Percentiles rank a stretch among this genome's conserved stretches.
These are phyloP conservation scores for Enteromius anoplus DNA, from an alignment of 2,797 vertebrate species.

Conservation along the genomic window DNA sequence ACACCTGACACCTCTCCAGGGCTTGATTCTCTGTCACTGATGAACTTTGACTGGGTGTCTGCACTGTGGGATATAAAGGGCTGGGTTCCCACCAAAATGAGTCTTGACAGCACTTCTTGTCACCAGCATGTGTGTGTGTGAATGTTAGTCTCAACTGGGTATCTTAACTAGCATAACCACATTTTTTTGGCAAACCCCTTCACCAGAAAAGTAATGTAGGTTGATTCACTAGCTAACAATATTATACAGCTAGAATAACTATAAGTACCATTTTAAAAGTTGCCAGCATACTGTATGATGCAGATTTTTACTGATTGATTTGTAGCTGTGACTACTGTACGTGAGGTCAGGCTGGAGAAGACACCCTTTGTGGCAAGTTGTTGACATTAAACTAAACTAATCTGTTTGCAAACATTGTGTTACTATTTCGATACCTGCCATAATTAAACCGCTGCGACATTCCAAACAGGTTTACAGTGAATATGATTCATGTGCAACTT, in stretches of 20 bases:
- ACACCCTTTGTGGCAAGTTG: slow-evolving; percentile 76
- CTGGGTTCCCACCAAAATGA: slow-evolving; percentile 66
- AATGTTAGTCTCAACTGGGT: neutral
- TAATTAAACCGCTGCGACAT: slow-evolving; percentile 50
- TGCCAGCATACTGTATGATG: neutral
- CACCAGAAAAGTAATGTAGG: neutral
- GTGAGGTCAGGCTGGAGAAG: slow-evolving; percentile 42
- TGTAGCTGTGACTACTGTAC: slow-evolving; percentile 43
- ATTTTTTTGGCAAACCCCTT: neutral
- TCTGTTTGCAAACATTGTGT: slow-evolving; percentile 80
- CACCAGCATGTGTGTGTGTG: neutral
- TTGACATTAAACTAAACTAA: slow-evolving; percentile 80
- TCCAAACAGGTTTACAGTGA: slow-evolving; percentile 34
- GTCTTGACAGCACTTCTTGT: slow-evolving; percentile 68
- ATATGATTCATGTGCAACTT: slow-evolving; percentile 54
- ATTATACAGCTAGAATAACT: neutral
- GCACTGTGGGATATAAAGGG: slow-evolving; percentile 55
- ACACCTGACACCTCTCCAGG: slow-evolving; percentile 51
- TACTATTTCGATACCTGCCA: slow-evolving; percentile 69
- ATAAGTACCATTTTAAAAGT: neutral
- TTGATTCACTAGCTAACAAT: neutral
- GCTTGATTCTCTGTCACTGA: slow-evolving; percentile 46
- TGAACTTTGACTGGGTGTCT: slow-evolving; percentile 45
- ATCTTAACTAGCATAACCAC: neutral
- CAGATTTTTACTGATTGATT: neutral